A percentile compares a stretch with the other conserved stretches of the same genome.
phyloP scores from a whole-genome alignment of 2,888 invertebrate genomes.

The Yponomeuta malinellus region DNA sequence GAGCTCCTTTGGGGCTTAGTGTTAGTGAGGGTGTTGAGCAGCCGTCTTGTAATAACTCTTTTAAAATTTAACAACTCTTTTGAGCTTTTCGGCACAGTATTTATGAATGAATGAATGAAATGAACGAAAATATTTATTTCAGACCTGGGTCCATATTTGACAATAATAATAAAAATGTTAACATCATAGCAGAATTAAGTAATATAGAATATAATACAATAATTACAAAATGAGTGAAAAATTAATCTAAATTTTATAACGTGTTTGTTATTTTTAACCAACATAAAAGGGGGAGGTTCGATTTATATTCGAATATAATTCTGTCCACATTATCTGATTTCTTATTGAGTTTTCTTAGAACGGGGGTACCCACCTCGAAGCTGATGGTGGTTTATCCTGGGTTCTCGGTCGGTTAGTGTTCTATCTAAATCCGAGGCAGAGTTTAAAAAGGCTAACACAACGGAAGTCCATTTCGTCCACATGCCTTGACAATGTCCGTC shows the following conservation, averaged over 20 bases:
- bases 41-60: constrained; percentile 9
- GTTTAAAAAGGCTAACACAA: neutral
- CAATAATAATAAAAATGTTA: no score
- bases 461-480: constrained; percentile 13
- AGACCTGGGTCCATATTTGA: no score
- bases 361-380: no score
- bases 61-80: constrained; percentile 12
- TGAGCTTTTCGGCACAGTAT: neutral
- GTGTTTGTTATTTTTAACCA: no score
- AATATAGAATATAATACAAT: no score
- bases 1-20: constrained; percentile 69
- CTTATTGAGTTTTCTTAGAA: no score
- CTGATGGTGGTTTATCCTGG: neutral
- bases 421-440: neutral
- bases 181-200: no score
- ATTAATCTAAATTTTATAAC: neutral
- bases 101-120: neutral
- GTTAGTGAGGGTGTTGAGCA: constrained; percentile 55
- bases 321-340: no score
- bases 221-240: no score
- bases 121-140: no score
- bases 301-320: no score
- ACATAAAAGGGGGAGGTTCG: no score
- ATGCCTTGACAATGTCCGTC: constrained; percentile 31
- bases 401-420: neutral